Evolutionary conservation across 30 jellyfish, hydroid and myxozoan species (phyloP), one percentile per base, ranked within the genome.

Genomic region (Aurelia coerulea): DNA sequence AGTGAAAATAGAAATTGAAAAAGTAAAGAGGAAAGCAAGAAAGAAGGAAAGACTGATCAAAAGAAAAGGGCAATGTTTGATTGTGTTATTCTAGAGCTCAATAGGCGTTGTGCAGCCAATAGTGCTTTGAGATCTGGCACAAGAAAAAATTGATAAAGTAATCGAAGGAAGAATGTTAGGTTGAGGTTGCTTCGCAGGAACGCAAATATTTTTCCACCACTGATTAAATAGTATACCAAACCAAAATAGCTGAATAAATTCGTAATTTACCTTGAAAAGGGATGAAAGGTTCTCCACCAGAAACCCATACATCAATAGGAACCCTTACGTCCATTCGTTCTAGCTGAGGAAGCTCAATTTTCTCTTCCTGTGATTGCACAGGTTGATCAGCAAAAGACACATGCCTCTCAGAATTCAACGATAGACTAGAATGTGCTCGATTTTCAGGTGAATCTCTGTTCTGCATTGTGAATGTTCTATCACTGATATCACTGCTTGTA

Each of bases 281-380:
- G 3, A 69, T 51, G 63, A 79, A 87, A 10, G 95, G 85, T 68
- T 92, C 98, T 13, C 98, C 98, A 46, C 88, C 54, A 4, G 98
- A 92, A 10, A 92, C 94, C 98, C 98, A 92, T 9, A 92, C 97
- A 87, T 92, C 98, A 23, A 92, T 73, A 3, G 98, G 98, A 18
- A 87, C 64, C 32, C 98, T 80, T 16, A 91, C 94, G 66, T 91
- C 98, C 83, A 91, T 80, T 67, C 79, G 46, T 31, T 86, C 97
- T 31, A 70, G 80, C 23, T 35, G 29, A 17, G 54, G 86, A 34
- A 19, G 4, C 2, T 19, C 78, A 41, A 19, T 76, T 9, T 42
- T 23, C 41, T 74, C 88, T 23, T 17, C 70, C 9, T 1, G 19
- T 58, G 14, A 54, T n/a, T 75, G 37, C 31, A 18, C 68, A 19